These are phyloP conservation scores for Sarcophaga subvicina DNA, from an alignment of 2,888 invertebrate genomes.

Conservation along the genomic window DNA sequence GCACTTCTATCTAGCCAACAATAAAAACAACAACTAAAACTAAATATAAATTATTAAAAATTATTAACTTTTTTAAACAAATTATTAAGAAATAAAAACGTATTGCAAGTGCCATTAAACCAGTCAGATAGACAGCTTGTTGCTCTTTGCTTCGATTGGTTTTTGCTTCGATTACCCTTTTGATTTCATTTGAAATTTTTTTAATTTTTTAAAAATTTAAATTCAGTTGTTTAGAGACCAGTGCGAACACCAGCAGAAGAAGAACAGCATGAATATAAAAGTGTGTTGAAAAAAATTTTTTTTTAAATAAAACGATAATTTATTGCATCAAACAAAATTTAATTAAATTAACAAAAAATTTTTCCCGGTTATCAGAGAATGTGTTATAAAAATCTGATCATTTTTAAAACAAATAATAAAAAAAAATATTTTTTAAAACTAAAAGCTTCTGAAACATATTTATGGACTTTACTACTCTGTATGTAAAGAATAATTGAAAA, in stretches of 20 bases:
- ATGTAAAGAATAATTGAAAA: no score
- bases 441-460: no score
- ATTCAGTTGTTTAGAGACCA: slow-evolving; percentile 38
- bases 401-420: no score
- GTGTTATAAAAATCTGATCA: no score
- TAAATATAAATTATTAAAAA: slow-evolving; percentile 9
- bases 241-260: background rate
- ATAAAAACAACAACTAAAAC: background rate
- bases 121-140: no score
- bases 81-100: background rate
- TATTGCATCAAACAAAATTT: background rate
- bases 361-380: no score
- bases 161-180: no score
- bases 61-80: slow-evolving; percentile 1
- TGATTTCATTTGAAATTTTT: no score
- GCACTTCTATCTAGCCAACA: no score
- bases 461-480: no score
- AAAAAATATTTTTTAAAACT: no score
- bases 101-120: background rate
- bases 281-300: slow-evolving; percentile 25
- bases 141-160: no score
- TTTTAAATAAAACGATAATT: background rate
- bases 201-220: slow-evolving; percentile 19
- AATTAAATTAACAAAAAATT: background rate
- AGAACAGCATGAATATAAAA: slow-evolving; percentile 40